Base-by-base conservation (phyloP, 2,888 invertebrate species). In the Prosopocoilus inquinatus region DNA sequence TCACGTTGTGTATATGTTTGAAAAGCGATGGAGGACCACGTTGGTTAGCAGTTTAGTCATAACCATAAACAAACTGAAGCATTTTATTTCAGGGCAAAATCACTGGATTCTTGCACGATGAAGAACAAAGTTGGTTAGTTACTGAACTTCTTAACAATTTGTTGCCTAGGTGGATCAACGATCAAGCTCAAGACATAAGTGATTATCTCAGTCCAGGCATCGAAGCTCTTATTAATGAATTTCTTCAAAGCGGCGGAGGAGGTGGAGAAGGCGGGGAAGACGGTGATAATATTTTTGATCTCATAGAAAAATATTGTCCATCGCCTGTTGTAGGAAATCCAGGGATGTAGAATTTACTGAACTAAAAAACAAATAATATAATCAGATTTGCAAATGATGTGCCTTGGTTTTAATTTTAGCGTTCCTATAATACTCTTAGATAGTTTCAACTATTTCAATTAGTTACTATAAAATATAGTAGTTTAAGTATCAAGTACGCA, bases 31-130 rank as follows among this genome's bases (percentile, higher is more conserved):
- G n/a, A n/a, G n/a, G n/a, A n/a, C n/a, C n/a, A n/a, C n/a, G n/a
- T n/a, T n/a, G n/a, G n/a, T n/a, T n/a, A n/a, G n/a, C n/a, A n/a
- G n/a, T n/a, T n/a, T n/a, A n/a, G n/a, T n/a, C n/a, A 28, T 5
- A 28, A 28, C 20, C 1, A 28, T 28, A 4, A 28, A 28, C 20
- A 28, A 28, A 28, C 4, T 28, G 1, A 0, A 3, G 5, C 20
- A 28, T 28, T 28, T 28, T 28, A 28, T 61, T 58, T n/a, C 41
- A 63, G 62, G 51, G 41, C 15, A 20, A 9, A 12, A 54, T 62
- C 9, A 59, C 59, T 15, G 63, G 63, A 12, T 52, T 58, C 34
- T 56, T 60, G 13, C 46, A 60, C 12, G 58, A 62, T 43, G 62
- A 62, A 13, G 56, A 53, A 13, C 55, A 59, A 35, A 64, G 62